These are phyloP conservation scores for Strongylocentrotus purpuratus DNA, from an alignment of 35 echinoderm and acorn worm species.

Conservation along the genomic window DNA sequence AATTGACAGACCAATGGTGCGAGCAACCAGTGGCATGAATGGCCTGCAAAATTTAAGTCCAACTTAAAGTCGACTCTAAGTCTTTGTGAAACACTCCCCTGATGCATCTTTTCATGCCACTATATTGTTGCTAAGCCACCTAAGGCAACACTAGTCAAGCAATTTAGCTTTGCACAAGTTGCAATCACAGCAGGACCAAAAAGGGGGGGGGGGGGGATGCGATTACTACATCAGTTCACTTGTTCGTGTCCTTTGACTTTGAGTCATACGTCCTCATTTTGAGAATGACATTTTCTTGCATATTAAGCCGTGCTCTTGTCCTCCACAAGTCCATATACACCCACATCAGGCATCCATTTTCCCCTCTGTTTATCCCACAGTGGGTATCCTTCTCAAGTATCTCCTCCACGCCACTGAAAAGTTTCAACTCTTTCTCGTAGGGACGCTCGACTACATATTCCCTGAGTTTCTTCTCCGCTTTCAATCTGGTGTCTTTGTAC, in stretches of 20 bases:
- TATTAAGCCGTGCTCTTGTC: conserved; percentile 55
- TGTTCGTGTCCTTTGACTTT: not conserved
- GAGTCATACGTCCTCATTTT: conserved; percentile 30
- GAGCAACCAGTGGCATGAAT: too few species aligned
- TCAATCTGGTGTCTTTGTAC: conserved; percentile 29
- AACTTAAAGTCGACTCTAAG: too few species aligned
- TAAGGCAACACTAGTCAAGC: too few species aligned
- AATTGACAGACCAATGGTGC: too few species aligned
- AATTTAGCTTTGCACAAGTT: too few species aligned
- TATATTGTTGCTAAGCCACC: too few species aligned
- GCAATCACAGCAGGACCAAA: too few species aligned
- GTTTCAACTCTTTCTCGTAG: conserved; percentile 71
- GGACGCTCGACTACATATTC: conserved; percentile 55
- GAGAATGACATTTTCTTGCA: conserved; percentile 47
- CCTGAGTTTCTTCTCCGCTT: conserved; percentile 61
- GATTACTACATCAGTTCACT: not conserved
- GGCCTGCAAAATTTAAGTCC: too few species aligned
- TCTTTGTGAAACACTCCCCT: too few species aligned
- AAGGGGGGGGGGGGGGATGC: too few species aligned
- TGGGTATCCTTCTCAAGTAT: conserved; percentile 65
- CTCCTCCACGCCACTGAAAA: conserved; percentile 66
- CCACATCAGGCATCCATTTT: conserved; percentile 87
- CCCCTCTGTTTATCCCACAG: conserved; percentile 40
- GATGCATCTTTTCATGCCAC: too few species aligned
- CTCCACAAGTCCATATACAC: conserved; percentile 80